Evolutionary conservation across 2,113 vertebrate species (phyloP).

Genomic region (Collichthys lucidus): DNA sequence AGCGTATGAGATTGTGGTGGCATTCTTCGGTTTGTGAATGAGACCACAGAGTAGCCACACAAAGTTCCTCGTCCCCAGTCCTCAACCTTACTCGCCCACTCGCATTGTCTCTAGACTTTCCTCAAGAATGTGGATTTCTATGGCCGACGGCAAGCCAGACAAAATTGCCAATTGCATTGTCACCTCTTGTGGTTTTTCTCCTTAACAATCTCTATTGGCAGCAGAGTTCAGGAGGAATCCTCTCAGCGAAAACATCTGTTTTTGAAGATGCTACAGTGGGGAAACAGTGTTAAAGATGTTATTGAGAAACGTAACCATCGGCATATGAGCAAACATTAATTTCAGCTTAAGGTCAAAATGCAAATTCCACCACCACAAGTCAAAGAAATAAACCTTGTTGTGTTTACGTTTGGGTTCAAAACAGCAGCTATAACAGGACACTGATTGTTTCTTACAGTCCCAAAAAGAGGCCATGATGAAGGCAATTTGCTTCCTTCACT

Average conservation of each 20-base stretch:
- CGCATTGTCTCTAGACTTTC: conserved; percentile 79
- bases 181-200: conserved; percentile 75
- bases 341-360: conserved; percentile 26
- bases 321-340: conserved; percentile 24
- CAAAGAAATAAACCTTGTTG: conserved; percentile 26
- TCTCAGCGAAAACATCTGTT: conserved; percentile 48
- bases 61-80: conserved; percentile 72
- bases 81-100: conserved; percentile 74
- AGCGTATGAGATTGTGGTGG: conserved; percentile 75
- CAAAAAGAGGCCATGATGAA: conserved; percentile 60
- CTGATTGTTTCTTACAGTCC: conserved; percentile 65
- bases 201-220: conserved; percentile 61
- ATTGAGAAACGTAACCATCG: not conserved
- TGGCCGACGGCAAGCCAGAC: conserved; percentile 70
- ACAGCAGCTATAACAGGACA: conserved; percentile 51
- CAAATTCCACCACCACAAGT: conserved; percentile 14
- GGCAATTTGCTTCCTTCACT: conserved; percentile 64
- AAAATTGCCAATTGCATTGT: conserved; percentile 76
- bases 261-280: conserved; percentile 23
- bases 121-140: conserved; percentile 81
- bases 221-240: conserved; percentile 47
- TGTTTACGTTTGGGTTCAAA: conserved; percentile 47
- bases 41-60: conserved; percentile 79
- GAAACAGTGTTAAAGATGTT: conserved; percentile 4
- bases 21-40: conserved; percentile 82